A percentile compares a stretch with the other conserved stretches of the same genome.
Conservation (phyloP, 2,113 vertebrate species). For the Nicator chloris region DNA sequence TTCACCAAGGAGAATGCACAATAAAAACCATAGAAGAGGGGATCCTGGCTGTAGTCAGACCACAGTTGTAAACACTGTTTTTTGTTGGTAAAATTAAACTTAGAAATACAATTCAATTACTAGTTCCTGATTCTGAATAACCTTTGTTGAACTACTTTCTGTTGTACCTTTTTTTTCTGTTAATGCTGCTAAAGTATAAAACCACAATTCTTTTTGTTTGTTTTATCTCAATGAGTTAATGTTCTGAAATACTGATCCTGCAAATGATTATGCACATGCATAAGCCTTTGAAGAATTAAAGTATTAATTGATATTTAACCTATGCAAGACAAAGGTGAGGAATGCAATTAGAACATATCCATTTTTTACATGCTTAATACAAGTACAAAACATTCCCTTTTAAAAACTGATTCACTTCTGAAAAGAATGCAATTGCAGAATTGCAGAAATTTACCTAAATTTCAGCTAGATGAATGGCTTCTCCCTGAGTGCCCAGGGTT, state of each 20-base stretch:
- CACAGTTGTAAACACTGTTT: neutral
- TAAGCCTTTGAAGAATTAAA: slow-evolving; percentile 33
- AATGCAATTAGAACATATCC: neutral
- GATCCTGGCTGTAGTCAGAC: neutral
- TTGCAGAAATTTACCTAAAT: neutral
- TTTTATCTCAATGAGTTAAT: neutral
- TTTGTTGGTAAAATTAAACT: neutral
- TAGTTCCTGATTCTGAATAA: neutral
- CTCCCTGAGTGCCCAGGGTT: neutral
- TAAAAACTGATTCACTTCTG: neutral
- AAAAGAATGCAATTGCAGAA: neutral
- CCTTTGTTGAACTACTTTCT: neutral
- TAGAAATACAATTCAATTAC: neutral
- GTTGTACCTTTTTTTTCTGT: neutral
- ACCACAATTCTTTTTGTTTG: neutral
- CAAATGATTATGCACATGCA: neutral
- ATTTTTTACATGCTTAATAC: neutral
- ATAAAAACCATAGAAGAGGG: neutral
- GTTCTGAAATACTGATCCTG: slow-evolving; percentile 5
- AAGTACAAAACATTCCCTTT: neutral
- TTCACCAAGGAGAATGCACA: neutral
- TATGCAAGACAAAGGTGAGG: neutral
- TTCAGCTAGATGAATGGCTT: neutral
- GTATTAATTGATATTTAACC: slow-evolving; percentile 28
- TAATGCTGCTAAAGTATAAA: neutral